These are phyloP conservation scores for Hermodice carunculata DNA, from an alignment of 2,888 invertebrate genomes.

Conservation along the genomic window DNA sequence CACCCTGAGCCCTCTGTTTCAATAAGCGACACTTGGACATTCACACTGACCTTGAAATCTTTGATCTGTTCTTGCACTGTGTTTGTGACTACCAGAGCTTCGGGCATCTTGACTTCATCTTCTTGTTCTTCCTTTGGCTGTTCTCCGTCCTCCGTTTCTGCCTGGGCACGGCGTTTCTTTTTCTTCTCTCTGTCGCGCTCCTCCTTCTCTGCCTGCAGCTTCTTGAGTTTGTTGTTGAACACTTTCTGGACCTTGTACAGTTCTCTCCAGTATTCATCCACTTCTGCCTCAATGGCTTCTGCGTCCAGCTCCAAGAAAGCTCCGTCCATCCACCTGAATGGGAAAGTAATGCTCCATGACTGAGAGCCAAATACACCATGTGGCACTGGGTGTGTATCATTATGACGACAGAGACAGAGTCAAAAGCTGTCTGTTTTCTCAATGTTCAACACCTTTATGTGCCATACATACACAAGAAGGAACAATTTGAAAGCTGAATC, in stretches of 20 bases:
- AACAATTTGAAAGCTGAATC: too few relatives aligned
- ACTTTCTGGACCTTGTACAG: constrained; percentile 84
- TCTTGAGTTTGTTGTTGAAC: constrained; percentile 66
- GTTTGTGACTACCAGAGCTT: constrained; percentile 73
- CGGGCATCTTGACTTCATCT: constrained; percentile 61
- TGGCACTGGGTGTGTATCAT: too few relatives aligned
- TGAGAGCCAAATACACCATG: too few relatives aligned
- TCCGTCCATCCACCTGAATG: constrained; percentile 89
- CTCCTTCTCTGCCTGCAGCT: constrained; percentile 64
- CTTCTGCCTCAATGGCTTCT: constrained; percentile 81
- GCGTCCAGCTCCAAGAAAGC: constrained; percentile 89
- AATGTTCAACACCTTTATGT: too few relatives aligned
- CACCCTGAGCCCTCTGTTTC: too few relatives aligned
- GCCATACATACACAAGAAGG: too few relatives aligned
- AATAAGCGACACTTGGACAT: not conserved
- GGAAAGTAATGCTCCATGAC: too few relatives aligned
- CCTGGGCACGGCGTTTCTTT: constrained; percentile 79
- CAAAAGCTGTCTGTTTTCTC: too few relatives aligned
- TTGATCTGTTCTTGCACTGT: constrained; percentile 70
- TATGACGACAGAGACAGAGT: too few relatives aligned
- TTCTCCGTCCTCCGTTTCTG: constrained; percentile 78
- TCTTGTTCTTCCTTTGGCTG: constrained; percentile 73
- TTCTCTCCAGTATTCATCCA: constrained; percentile 82
- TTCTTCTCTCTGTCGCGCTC: constrained; percentile 64
- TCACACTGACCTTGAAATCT: constrained; percentile 74